Evolutionary conservation across 2,797 vertebrate genomes (phyloP).

Genomic region (Harpagifer antarcticus): DNA sequence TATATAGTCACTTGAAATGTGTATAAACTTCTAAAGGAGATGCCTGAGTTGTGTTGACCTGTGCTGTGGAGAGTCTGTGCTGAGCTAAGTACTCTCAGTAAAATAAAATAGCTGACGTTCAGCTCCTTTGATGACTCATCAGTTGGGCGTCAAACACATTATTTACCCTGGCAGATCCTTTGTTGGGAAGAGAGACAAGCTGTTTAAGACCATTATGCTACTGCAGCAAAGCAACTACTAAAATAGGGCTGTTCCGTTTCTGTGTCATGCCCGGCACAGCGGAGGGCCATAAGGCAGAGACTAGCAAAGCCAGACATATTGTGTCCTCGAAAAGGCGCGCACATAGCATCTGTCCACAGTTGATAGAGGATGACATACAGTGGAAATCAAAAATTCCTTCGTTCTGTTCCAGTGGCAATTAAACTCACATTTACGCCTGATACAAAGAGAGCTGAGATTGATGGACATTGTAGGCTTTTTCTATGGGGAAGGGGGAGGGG

Average conservation of each 20-base stretch:
- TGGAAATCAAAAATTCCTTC: conserved; percentile 52
- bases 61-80: conserved; percentile 36
- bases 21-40: conserved; percentile 30
- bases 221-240: conserved; percentile 49
- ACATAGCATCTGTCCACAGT: conserved; percentile 61
- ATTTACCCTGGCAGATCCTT: conserved; percentile 64
- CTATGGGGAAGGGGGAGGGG: conserved; percentile 20
- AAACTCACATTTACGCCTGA: conserved; percentile 77
- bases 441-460: conserved; percentile 72
- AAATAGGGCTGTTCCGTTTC: conserved; percentile 53
- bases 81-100: conserved; percentile 63
- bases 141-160: conserved; percentile 68
- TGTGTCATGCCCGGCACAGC: conserved; percentile 25
- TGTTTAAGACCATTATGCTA: conserved; percentile 63
- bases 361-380: conserved; percentile 76
- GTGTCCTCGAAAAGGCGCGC: conserved; percentile 38
- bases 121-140: conserved; percentile 71
- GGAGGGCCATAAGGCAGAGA: conserved; percentile 36
- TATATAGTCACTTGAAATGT: conserved; percentile 32
- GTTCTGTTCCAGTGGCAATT: conserved; percentile 75
- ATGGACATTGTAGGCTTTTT: conserved; percentile 65
- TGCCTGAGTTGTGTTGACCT: conserved; percentile 49
- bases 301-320: conserved; percentile 28
- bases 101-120: conserved; percentile 57
- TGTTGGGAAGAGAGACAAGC: conserved; percentile 35